Evolutionary conservation across 2,888 invertebrate genomes (phyloP).

Genomic region (Pomacea canaliculata): DNA sequence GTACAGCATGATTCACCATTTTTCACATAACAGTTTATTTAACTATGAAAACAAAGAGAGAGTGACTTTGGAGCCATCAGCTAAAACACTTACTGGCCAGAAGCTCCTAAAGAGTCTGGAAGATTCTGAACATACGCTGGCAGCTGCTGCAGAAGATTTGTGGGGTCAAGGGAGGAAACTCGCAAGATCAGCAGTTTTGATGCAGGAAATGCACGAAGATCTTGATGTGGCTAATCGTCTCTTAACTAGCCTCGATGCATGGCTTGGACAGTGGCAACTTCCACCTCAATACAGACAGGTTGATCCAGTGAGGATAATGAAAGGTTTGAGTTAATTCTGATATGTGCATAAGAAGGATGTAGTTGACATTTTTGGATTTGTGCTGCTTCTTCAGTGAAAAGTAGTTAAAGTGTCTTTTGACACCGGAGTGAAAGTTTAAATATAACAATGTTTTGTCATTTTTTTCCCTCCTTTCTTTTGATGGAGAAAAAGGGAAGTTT

Average conservation of each 20-base stretch:
- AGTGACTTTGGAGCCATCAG: background rate
- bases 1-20: constrained; percentile 47
- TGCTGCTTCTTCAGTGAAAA: background rate
- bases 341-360: too few species aligned
- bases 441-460: background rate
- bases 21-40: constrained; percentile 40
- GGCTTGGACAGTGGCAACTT: constrained; percentile 54
- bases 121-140: constrained; percentile 53
- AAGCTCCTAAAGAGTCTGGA: constrained; percentile 47
- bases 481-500: too few species aligned
- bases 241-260: constrained; percentile 48
- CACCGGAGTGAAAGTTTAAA: background rate
- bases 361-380: too few species aligned
- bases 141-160: constrained; percentile 46
- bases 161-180: constrained; percentile 53
- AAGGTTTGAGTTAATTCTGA: constrained; percentile 5
- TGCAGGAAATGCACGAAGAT: constrained; percentile 57
- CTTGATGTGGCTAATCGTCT: constrained; percentile 52
- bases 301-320: constrained; percentile 2
- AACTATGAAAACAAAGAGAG: constrained; percentile 2
- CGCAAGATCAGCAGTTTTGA: constrained; percentile 38
- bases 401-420: background rate
- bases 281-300: constrained; percentile 29
- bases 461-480: background rate
- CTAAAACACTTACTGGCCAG: constrained; percentile 40